These are phyloP conservation scores for Ostrea edulis DNA, from an alignment of 1,140 invertebrate species.

Conservation along the genomic window DNA sequence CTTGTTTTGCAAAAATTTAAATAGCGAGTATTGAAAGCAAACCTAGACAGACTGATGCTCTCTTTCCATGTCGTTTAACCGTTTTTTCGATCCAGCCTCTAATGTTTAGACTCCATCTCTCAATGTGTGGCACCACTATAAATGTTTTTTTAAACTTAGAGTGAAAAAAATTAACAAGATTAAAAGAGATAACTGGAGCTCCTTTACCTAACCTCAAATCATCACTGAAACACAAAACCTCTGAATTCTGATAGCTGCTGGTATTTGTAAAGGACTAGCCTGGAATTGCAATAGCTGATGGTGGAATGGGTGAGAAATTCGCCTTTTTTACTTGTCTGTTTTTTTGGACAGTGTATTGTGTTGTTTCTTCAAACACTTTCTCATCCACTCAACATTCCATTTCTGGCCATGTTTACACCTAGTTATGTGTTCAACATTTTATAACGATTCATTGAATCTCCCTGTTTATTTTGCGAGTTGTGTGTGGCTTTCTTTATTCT, in stretches of 20 bases:
- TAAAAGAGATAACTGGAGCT: slow-evolving; percentile 3
- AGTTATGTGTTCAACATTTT: slow-evolving; percentile 23
- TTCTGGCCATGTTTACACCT: slow-evolving; percentile 24
- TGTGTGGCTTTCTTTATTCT: slow-evolving; percentile 1
- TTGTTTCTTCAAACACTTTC: slow-evolving; percentile 5
- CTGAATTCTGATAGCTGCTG: slow-evolving; percentile 23
- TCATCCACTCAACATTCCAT: slow-evolving; percentile 14
- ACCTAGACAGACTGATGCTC: background rate
- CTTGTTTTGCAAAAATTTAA: slow-evolving; percentile 3
- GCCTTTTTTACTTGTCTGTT: background rate
- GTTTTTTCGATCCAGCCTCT: background rate
- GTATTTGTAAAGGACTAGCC: slow-evolving; percentile 8
- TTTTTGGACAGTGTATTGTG: slow-evolving; percentile 9
- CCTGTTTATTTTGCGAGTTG: slow-evolving; percentile 21
- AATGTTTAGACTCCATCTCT: slow-evolving; percentile 9
- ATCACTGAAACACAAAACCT: slow-evolving; percentile 1
- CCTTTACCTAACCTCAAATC: slow-evolving; percentile 25
- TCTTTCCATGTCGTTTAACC: background rate
- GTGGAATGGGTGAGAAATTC: background rate
- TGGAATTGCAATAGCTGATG: background rate
- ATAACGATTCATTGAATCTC: slow-evolving; percentile 32
- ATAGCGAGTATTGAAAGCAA: slow-evolving; percentile 11
- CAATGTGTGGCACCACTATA: slow-evolving; percentile 5
- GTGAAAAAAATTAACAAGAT: slow-evolving; percentile 22
- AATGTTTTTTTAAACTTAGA: slow-evolving; percentile 8